phyloP scores from a whole-genome alignment of 2,113 vertebrate species.

The Anarhynchus alexandrinus region DNA sequence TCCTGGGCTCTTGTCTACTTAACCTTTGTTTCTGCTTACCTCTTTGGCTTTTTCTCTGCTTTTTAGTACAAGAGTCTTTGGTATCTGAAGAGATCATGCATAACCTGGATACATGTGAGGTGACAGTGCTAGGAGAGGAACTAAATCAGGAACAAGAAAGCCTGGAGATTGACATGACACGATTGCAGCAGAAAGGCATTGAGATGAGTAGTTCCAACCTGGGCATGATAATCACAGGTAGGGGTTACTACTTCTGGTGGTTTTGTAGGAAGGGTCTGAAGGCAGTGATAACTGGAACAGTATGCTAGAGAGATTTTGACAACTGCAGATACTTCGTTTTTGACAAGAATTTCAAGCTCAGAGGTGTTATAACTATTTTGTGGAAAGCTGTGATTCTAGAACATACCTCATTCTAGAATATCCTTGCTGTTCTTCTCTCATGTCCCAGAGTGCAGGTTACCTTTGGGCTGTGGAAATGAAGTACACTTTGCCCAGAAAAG shows the following conservation, averaged over 20 bases:
- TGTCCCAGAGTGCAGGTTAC: background rate
- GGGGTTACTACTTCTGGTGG: background rate
- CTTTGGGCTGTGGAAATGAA: background rate
- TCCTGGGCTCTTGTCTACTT: background rate
- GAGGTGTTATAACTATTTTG: background rate
- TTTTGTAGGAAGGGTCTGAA: background rate
- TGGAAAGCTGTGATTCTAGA: background rate
- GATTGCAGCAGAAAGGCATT: conserved; percentile 86
- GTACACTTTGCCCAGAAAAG: background rate
- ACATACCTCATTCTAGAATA: background rate
- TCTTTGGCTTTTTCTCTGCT: background rate
- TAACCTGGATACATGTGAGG: conserved; percentile 93
- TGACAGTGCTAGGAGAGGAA: conserved; percentile 88
- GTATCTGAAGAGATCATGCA: conserved; percentile 99
- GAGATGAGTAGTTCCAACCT: conserved; percentile 88
- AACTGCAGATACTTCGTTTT: accelerated
- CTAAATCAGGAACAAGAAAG: conserved; percentile 90
- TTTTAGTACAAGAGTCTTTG: conserved; percentile 93
- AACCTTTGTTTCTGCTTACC: background rate
- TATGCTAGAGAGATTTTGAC: background rate
- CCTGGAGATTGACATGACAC: conserved; percentile 86
- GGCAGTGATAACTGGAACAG: background rate
- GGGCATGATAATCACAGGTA: conserved; percentile 90
- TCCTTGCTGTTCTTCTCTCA: background rate
- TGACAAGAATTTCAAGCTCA: background rate